Evolutionary conservation across 2,797 vertebrate species (phyloP).

Genomic region (Hypotaenidia philippensis): DNA sequence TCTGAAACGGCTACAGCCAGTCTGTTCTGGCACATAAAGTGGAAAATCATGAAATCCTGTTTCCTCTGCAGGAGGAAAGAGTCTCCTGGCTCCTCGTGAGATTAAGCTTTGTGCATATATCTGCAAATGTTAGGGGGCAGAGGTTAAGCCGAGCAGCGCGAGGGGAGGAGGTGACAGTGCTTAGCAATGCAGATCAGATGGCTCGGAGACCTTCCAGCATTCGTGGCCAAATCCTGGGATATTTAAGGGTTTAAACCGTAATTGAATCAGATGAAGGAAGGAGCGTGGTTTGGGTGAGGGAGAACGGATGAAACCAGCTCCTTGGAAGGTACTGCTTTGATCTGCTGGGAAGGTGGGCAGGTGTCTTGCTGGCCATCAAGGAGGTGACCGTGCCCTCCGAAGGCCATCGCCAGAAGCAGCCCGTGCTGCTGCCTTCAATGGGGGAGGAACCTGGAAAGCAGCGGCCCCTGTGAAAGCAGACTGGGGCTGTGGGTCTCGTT

Average conservation of each 20-base stretch:
- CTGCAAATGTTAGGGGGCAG: slow-evolving; percentile 21
- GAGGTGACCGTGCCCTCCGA: background rate
- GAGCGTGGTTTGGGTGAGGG: background rate
- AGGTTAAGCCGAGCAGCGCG: background rate
- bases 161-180: background rate
- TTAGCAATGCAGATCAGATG: slow-evolving; percentile 3
- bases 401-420: background rate
- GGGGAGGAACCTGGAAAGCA: background rate
- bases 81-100: background rate
- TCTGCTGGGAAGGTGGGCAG: background rate
- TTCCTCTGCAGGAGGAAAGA: background rate
- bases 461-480: rapidly evolving
- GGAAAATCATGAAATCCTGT: background rate
- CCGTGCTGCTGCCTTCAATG: background rate
- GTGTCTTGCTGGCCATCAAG: rapidly evolving
- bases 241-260: background rate
- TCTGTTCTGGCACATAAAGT: rapidly evolving
- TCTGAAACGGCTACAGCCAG: rapidly evolving
- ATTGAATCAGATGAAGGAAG: background rate
- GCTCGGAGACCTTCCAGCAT: background rate
- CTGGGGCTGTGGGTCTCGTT: background rate
- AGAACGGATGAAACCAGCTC: background rate
- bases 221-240: background rate
- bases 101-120: background rate
- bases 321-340: background rate